Base-by-base conservation (phyloP, 2,797 vertebrate species). In the Platyrinchus mystaceus region DNA sequence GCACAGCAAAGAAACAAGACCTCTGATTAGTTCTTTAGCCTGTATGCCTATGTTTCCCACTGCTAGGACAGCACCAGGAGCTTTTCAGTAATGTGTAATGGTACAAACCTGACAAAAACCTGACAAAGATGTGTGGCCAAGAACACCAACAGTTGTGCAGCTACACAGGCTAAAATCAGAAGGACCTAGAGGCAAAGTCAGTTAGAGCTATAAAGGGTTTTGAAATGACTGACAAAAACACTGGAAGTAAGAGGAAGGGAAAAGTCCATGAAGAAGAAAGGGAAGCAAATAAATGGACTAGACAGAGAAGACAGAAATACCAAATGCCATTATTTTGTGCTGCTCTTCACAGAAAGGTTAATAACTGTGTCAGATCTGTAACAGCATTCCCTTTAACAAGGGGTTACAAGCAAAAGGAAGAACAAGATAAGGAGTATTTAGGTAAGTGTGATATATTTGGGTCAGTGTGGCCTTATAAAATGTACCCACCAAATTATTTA, bases 401-500 rank as follows among this genome's bases (percentile, higher is more conserved):
- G 55, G 73, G 63, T 91, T 93, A 79, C 0, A 3, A 93, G 80
- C 59, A 94, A 91, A 95, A 84, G 92, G 90, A 95, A 95, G 93
- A 94, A 79, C 85, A 89, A 94, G 94, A 91, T 94, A 96, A 94
- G 84, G 86, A 87, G 59, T 94, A 92, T 95, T 96, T 94, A 95
- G 96, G 84, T 84, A 95, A 95, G 34, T 66, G 70, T 95, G 94
- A 95, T 94, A 49, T 96, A 95, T 95, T 94, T 96, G 94, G 88
- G 85, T 94, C 90, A 93, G 52, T 37, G 4, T 67, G 80, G 90
- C 80, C 77, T 90, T 89, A 83, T 46, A 86, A 94, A 94, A 93
- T 46, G 59, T 91, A 88, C 74, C 69, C 70, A 56, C 59, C 26
- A 4, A 88, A 82, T 87, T 95, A 95, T 95, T 96, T 95, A 90